Conservation (phyloP, 2,888 invertebrate species). For the Temnothorax unifasciatus region DNA sequence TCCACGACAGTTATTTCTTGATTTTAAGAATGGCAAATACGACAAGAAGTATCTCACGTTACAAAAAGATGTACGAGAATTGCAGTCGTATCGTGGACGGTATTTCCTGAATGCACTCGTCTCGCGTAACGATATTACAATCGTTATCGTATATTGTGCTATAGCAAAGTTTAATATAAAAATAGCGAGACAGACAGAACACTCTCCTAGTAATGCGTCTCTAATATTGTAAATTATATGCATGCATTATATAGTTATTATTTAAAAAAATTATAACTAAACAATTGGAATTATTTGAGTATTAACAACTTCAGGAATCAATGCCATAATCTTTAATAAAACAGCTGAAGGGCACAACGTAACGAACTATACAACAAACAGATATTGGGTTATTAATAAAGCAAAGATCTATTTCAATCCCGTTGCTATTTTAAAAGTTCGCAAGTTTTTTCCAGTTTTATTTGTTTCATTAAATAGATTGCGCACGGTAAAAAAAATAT, state of each 20-base stretch:
- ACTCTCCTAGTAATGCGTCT: background rate
- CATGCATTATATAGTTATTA: background rate
- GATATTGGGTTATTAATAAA: background rate
- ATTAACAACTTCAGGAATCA: constrained; percentile 14
- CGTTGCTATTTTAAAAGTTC: background rate
- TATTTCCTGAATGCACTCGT: constrained; percentile 35
- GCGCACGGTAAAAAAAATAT: background rate
- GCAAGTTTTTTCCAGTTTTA: background rate
- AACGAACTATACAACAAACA: background rate
- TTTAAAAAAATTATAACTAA: background rate
- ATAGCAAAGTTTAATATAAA: constrained; percentile 20
- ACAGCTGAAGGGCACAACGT: background rate
- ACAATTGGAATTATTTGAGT: background rate
- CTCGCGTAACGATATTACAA: constrained; percentile 12
- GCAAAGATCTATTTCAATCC: background rate
- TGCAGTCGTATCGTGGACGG: constrained; percentile 1
- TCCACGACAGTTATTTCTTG: background rate
- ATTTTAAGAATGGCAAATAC: constrained; percentile 14
- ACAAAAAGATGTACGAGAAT: constrained; percentile 4
- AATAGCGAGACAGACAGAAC: constrained; percentile 7
- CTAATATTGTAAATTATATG: background rate
- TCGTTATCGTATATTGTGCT: constrained; percentile 12
- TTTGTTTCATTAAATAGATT: background rate
- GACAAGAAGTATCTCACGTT: constrained; percentile 1
- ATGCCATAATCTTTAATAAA: background rate